A percentile compares a stretch with the other conserved stretches of the same genome.
phyloP scores from a whole-genome alignment of 2,797 vertebrate genomes.

The Catamblyrhynchus diadema region DNA sequence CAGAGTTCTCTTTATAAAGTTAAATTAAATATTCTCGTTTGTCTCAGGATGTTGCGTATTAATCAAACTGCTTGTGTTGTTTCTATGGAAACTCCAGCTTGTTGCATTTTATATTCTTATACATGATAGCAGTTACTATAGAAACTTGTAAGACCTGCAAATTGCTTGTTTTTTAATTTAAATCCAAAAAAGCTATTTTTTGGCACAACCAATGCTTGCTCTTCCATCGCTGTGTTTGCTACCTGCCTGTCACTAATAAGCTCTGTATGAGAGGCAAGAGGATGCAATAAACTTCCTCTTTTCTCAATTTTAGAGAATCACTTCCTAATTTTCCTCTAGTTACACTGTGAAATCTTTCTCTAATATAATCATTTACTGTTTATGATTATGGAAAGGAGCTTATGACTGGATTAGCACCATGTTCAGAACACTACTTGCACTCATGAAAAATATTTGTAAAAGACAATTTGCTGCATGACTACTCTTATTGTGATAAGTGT shows the following conservation, averaged over 20 bases:
- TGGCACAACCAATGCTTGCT: neutral
- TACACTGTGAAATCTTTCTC: neutral
- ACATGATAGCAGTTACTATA: slow-evolving; percentile 52
- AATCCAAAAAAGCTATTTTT: neutral
- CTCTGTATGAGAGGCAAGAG: neutral
- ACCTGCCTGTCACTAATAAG: neutral
- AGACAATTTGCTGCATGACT: neutral
- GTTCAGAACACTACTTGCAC: neutral
- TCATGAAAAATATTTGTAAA: neutral
- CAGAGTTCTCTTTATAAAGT: neutral
- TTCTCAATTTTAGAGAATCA: neutral
- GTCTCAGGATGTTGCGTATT: neutral
- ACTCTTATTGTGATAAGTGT: neutral
- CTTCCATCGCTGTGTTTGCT: neutral
- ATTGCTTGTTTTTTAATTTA: slow-evolving; percentile 19
- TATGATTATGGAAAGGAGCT: neutral
- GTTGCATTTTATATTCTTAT: slow-evolving; percentile 41
- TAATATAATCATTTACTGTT: neutral
- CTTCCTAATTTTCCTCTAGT: neutral
- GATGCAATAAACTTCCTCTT: neutral
- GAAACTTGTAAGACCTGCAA: slow-evolving; percentile 56
- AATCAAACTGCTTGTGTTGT: slow-evolving; percentile 37
- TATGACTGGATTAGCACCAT: neutral
- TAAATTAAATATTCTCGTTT: slow-evolving; percentile 3
- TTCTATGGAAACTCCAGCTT: slow-evolving; percentile 22